Base-by-base conservation (phyloP, 2,113 vertebrate species). In the Rhinolophus ferrumequinum region DNA sequence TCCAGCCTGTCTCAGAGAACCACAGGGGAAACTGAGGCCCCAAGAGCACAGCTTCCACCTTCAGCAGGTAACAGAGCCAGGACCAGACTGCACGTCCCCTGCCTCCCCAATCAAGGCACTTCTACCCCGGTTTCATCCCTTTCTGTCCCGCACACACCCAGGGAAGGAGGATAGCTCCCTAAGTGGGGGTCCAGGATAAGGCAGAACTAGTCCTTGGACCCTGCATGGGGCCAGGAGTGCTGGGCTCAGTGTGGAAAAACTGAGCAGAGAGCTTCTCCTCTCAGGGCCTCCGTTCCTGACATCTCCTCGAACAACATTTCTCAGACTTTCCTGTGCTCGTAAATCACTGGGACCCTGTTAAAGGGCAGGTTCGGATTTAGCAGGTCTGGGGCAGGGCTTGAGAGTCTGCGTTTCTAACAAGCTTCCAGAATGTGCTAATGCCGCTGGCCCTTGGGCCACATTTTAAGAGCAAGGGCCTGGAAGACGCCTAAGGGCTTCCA, bases 151-250 rank as follows among this genome's bases (percentile, higher is more conserved):
- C 88, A 35, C 1, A 11, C 50, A n/a, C 4, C 8, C 12, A 13
- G 18, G 15, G 30, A 94, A 35, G 52, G 22, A 44, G 28, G 64
- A 21, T 2, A 30, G 47, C 67, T 77, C 90, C 69, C 66, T 81
- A 35, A 26, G 0, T 7, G 16, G 38, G 9, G 38, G 26, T 8
- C 16, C 0, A 0, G 44, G n/a, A 12, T 38, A 56, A 41, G 18
- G n/a, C 6, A 33, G n/a, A 15, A 18, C 14, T 47, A 50, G 81
- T 56, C 22, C 60, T 13, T 21, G 35, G 80, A 58, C 24, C 22
- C 15, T 35, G 19, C 1, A 24, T 26, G 6, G 60, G 6, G 18
- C 58, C n/a, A 3, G 28, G 24, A 22, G 38, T 18, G 60, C 85
- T 15, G 13, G n/a, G 30, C 16, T 58, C 33, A 19, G 26, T 62